Conservation (phyloP, 2,888 invertebrate genomes). For the Eurytoma adleriae region DNA sequence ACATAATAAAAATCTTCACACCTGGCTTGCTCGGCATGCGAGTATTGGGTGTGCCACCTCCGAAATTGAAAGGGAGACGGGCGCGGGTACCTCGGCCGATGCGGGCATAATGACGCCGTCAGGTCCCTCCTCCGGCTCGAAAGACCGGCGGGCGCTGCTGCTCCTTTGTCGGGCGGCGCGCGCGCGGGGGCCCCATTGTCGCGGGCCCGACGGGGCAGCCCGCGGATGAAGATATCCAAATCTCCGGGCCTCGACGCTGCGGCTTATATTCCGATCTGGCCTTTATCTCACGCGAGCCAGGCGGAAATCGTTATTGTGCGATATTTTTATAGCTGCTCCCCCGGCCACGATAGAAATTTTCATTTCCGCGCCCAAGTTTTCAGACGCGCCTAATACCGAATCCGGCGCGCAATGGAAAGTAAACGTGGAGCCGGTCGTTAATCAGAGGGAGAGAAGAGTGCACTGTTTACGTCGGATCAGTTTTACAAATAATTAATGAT, state of each 20-base stretch:
- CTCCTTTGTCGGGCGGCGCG: conserved; percentile 43
- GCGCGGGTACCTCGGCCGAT: conserved; percentile 18
- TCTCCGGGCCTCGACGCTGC: not conserved
- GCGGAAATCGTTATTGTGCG: not conserved
- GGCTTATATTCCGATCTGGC: not conserved
- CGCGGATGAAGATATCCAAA: conserved; percentile 37
- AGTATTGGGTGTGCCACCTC: conserved; percentile 36
- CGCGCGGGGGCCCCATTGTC: conserved; percentile 17
- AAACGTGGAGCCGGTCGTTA: not conserved
- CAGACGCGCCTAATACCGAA: too few relatives aligned
- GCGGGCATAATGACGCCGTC: conserved; percentile 32
- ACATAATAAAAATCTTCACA: conserved; percentile 43
- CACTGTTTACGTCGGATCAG: conserved; percentile 8
- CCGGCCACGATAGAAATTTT: not conserved
- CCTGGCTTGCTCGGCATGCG: conserved; percentile 23
- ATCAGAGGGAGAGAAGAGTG: not conserved
- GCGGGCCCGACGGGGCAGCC: not conserved
- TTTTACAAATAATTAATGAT: conserved; percentile 43
- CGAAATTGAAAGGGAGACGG: conserved; percentile 40
- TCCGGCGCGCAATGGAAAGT: not conserved
- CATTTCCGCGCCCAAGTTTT: too few relatives aligned
- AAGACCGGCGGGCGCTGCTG: conserved; percentile 6
- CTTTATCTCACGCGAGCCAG: not conserved
- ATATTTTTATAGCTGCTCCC: not conserved
- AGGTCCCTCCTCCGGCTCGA: not conserved